Conservation (phyloP, 2,888 invertebrate genomes). For the Leucophenga maculata region DNA sequence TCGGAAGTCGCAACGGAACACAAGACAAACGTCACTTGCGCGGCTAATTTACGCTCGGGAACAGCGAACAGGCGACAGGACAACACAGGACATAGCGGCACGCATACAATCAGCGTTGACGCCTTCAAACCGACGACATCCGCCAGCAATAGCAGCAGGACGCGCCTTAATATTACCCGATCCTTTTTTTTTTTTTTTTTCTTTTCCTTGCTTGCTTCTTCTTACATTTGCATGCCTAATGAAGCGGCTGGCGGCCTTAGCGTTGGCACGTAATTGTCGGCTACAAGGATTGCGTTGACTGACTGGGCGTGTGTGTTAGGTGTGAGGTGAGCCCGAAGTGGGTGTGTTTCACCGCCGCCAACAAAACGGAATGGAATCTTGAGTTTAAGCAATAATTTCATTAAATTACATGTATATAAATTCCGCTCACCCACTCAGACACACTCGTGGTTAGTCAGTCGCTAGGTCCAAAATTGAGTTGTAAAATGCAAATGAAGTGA, state of each 20-base stretch:
- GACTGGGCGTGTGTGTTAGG: background rate
- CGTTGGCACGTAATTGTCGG: constrained; percentile 14
- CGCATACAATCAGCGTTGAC: background rate
- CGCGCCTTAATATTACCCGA: background rate
- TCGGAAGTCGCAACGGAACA: background rate
- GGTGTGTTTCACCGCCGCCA: background rate
- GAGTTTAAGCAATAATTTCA: constrained; percentile 10
- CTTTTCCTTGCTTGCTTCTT: background rate
- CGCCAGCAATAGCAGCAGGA: background rate
- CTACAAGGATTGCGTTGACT: background rate
- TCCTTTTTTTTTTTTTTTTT: background rate
- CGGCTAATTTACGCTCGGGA: constrained; percentile 8
- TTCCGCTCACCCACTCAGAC: background rate
- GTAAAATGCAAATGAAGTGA: constrained; percentile 63
- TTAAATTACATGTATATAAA: background rate
- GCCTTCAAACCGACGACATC: constrained; percentile 14
- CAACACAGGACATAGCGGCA: background rate
- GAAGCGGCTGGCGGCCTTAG: background rate
- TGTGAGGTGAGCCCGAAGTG: no score
- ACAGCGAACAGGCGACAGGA: background rate
- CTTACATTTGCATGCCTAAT: constrained; percentile 25
- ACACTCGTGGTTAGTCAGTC: background rate
- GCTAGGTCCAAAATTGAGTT: constrained; percentile 54
- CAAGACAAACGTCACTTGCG: background rate
- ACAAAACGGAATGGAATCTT: background rate